phyloP scores from a whole-genome alignment of 2,888 invertebrate species.

The Nipponacmea schrenckii region DNA sequence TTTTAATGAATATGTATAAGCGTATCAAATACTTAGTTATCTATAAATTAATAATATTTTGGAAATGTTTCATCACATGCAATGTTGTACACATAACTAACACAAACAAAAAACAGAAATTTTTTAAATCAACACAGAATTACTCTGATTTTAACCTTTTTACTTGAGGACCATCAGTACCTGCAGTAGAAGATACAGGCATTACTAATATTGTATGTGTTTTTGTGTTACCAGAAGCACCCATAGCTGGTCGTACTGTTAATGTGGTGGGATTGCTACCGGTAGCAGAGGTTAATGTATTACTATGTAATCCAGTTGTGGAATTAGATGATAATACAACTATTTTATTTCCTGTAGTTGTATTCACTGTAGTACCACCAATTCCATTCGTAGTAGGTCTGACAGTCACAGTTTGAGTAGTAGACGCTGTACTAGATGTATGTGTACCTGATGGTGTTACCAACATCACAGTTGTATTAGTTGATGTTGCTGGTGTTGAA shows the following conservation, averaged over 20 bases:
- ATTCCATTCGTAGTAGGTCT: conserved; percentile 37
- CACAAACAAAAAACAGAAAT: no score
- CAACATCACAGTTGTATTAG: conserved; percentile 47
- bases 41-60: no score
- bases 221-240: conserved; percentile 41
- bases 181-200: conserved; percentile 54
- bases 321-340: conserved; percentile 52
- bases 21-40: no score
- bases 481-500: conserved; percentile 30
- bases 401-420: conserved; percentile 30
- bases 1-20: no score
- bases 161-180: conserved; percentile 44
- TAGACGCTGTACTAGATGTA: conserved; percentile 15
- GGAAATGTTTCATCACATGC: no score
- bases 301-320: conserved; percentile 33
- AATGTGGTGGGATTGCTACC: conserved; percentile 46
- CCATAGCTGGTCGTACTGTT: conserved; percentile 48
- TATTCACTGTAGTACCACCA: conserved; percentile 30
- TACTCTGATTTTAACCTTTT: conserved; percentile 57
- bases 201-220: conserved; percentile 61
- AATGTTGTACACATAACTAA: no score
- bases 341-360: conserved; percentile 42
- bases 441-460: conserved; percentile 30
- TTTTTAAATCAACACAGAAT: background rate
- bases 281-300: conserved; percentile 34